phyloP scores from a whole-genome alignment of 2,888 invertebrate genomes.

The Coecobrya sp. region DNA sequence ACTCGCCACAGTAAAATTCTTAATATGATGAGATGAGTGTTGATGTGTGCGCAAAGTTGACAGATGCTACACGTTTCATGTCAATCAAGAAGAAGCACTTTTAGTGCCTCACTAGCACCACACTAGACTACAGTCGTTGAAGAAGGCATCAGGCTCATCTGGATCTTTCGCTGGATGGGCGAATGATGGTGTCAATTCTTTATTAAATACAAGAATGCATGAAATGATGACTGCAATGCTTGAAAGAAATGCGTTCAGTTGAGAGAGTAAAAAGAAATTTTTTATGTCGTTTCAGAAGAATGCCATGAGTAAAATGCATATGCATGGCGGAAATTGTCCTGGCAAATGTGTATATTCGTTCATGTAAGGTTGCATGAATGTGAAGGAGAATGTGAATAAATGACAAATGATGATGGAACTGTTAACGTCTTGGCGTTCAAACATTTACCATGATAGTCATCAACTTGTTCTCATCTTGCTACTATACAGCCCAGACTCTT shows the following conservation, averaged over 20 bases:
- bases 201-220: constrained; percentile 1
- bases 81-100: constrained; percentile 68
- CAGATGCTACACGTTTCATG: constrained; percentile 74
- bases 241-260: not conserved
- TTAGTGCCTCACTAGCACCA: constrained; percentile 58
- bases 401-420: constrained; percentile 76
- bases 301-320: not conserved
- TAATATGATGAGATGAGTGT: not conserved
- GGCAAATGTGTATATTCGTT: not conserved
- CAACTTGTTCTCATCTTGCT: not conserved
- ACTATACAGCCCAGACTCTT: not conserved
- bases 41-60: constrained; percentile 58
- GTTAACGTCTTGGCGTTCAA: constrained; percentile 10
- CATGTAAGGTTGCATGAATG: not conserved
- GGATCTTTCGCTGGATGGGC: constrained; percentile 28
- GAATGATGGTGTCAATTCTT: constrained; percentile 44
- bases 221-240: not conserved
- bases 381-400: constrained; percentile 36
- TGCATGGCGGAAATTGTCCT: constrained; percentile 5
- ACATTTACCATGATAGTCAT: constrained; percentile 7
- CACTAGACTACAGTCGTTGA: not conserved
- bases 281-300: not conserved
- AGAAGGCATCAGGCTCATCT: not conserved
- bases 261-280: not conserved
- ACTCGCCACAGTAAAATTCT: not conserved